Evolutionary conservation across 1,140 invertebrate genomes (phyloP).

Genomic region (Drosophila albomicans): DNA sequence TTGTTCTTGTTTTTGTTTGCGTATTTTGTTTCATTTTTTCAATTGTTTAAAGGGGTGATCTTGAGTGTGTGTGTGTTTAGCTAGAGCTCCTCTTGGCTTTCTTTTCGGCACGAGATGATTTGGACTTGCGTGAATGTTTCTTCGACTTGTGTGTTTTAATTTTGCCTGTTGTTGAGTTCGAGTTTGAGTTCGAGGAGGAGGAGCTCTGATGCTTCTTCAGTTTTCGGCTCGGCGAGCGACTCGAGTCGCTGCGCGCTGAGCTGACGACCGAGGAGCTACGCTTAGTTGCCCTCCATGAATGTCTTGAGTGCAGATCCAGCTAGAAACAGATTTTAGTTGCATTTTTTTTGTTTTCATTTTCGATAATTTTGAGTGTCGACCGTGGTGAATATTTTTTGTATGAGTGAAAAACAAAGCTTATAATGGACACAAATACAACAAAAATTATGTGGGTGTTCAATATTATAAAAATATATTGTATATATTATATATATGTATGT

Average conservation of each 20-base stretch:
- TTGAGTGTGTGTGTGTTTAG: constrained; percentile 11
- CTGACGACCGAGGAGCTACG: constrained; percentile 62
- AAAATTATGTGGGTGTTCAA: constrained; percentile 4
- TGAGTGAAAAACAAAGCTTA: constrained; percentile 34
- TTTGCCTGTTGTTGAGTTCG: constrained; percentile 37
- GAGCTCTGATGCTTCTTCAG: constrained; percentile 57
- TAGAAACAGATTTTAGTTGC: constrained; percentile 78
- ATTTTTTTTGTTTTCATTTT: constrained; percentile 35
- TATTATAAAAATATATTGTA: too few species aligned
- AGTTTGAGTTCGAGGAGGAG: constrained; percentile 11
- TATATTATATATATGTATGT: background rate
- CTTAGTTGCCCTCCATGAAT: constrained; percentile 75
- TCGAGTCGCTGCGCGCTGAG: constrained; percentile 53
- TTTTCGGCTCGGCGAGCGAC: constrained; percentile 64
- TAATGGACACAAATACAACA: constrained; percentile 6
- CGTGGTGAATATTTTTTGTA: constrained; percentile 1
- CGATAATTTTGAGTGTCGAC: constrained; percentile 20
- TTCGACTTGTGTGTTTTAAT: constrained; percentile 68
- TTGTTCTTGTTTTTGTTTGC: background rate
- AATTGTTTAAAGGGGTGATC: background rate
- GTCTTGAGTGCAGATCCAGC: constrained; percentile 73
- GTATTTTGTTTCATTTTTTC: too few species aligned
- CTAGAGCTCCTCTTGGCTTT: constrained; percentile 52
- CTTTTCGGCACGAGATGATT: constrained; percentile 48
- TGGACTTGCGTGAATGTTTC: constrained; percentile 70